Conservation (phyloP, 2,888 invertebrate genomes). For the Dryobotodes eremita region DNA sequence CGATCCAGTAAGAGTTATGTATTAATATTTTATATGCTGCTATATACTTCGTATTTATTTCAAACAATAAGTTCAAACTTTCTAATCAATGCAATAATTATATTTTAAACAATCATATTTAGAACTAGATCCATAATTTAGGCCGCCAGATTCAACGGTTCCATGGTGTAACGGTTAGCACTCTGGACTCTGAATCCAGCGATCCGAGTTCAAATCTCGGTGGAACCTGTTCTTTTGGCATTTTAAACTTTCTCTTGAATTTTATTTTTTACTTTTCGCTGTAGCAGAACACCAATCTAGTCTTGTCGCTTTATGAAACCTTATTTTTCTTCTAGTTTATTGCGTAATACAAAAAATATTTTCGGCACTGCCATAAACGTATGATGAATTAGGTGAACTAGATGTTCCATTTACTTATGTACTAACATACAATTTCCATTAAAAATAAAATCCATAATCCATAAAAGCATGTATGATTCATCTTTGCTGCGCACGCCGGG, state of each 20-base stretch:
- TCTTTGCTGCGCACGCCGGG: conserved; percentile 29
- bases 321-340: background rate
- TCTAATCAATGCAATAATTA: background rate
- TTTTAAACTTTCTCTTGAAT: background rate
- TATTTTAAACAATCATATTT: background rate
- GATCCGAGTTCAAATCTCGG: conserved; percentile 95
- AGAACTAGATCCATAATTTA: conserved; percentile 4
- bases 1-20: background rate
- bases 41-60: background rate
- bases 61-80: background rate
- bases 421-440: conserved; percentile 30
- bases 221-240: conserved; percentile 90
- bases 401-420: background rate
- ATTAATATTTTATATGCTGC: background rate
- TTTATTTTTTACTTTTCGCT: background rate
- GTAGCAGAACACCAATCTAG: background rate
- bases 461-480: conserved; percentile 54
- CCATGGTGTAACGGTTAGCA: conserved; percentile 95
- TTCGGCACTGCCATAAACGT: background rate
- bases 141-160: conserved; percentile 78
- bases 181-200: conserved; percentile 95
- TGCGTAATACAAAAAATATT: background rate
- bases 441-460: conserved; percentile 61
- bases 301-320: background rate
- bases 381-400: no score